phyloP scores from a whole-genome alignment of 2,113 vertebrate genomes.

The Lonchura striata region DNA sequence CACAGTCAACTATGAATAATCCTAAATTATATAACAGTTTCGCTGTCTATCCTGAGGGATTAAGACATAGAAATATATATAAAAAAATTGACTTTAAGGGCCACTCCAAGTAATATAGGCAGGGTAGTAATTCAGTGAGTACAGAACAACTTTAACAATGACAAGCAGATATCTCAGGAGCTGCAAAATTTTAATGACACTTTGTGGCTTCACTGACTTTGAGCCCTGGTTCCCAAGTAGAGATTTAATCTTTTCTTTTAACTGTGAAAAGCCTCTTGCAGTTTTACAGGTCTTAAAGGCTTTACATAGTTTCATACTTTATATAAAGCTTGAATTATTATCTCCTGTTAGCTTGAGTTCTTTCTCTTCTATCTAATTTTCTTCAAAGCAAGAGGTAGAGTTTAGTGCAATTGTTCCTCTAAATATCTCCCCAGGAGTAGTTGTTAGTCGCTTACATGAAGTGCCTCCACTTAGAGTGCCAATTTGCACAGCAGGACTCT shows the following conservation, averaged over 20 bases:
- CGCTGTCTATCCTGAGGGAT: neutral
- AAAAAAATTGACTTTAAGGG: neutral
- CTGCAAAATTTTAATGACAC: neutral
- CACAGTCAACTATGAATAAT: neutral
- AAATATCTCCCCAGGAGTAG: constrained; percentile 37
- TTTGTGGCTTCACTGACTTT: neutral
- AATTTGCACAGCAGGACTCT: constrained; percentile 42
- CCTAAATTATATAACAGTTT: neutral
- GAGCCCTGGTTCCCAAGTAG: neutral
- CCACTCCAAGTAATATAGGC: neutral
- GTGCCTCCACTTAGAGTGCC: constrained; percentile 1
- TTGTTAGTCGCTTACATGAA: constrained; percentile 12
- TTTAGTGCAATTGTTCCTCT: constrained; percentile 43
- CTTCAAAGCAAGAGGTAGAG: neutral
- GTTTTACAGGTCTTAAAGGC: constrained; percentile 2
- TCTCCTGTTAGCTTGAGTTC: neutral
- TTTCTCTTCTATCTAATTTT: constrained; percentile 3
- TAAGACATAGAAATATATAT: neutral
- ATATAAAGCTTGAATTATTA: neutral
- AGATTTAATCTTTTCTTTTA: neutral
- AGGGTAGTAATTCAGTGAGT: neutral
- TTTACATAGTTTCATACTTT: neutral
- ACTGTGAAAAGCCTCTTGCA: neutral
- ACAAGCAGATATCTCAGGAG: neutral
- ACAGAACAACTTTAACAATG: neutral